These are phyloP conservation scores for Kryphioiulus occultus DNA, from an alignment of 2,888 invertebrate genomes.

Conservation along the genomic window DNA sequence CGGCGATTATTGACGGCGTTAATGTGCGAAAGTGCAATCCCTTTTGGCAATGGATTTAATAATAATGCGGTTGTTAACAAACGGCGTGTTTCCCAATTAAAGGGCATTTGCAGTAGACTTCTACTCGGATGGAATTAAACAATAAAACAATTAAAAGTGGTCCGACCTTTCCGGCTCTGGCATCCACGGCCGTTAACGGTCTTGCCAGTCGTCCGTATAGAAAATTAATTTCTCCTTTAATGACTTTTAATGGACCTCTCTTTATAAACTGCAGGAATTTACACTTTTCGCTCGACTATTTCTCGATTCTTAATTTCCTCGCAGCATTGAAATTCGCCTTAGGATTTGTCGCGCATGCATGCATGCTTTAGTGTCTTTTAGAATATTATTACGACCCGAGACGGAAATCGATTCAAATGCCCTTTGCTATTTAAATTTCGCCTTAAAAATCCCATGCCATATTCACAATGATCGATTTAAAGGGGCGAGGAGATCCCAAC, in stretches of 20 bases:
- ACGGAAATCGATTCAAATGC: neutral
- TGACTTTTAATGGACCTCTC: conserved; percentile 23
- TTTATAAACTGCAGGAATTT: conserved; percentile 16
- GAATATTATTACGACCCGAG: neutral
- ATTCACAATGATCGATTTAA: too few relatives aligned
- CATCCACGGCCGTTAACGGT: neutral
- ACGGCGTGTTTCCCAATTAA: conserved; percentile 9
- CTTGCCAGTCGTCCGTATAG: conserved; percentile 10
- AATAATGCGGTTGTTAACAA: conserved; percentile 3
- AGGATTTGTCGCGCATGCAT: neutral
- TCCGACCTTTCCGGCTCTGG: neutral
- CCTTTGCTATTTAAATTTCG: neutral
- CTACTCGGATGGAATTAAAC: conserved; percentile 23
- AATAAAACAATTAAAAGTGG: conserved; percentile 23
- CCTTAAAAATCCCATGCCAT: neutral
- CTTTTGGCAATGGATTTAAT: conserved; percentile 23
- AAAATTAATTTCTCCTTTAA: conserved; percentile 23
- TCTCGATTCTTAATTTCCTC: neutral
- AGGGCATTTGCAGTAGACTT: neutral
- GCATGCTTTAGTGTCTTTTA: conserved; percentile 11
- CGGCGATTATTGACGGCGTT: neutral
- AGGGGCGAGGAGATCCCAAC: too few relatives aligned
- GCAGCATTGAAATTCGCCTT: neutral
- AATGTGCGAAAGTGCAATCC: neutral
- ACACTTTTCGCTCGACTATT: neutral